Conservation (phyloP, 2,888 invertebrate genomes). For the Hypselothyrea guttata region DNA sequence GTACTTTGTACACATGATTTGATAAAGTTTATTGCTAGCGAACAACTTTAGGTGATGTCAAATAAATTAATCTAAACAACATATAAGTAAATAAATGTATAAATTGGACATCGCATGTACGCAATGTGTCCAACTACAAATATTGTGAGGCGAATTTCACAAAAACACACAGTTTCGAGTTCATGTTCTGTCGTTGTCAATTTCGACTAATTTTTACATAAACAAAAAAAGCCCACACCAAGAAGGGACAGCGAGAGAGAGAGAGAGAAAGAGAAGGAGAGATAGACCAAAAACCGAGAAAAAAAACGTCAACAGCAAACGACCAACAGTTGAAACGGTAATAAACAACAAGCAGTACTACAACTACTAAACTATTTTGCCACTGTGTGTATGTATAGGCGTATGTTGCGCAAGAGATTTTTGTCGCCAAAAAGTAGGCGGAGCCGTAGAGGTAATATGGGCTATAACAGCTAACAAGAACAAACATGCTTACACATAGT, state of each 20-base stretch:
- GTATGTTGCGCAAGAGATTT: slow-evolving; percentile 66
- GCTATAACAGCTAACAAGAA: neutral
- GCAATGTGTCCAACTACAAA: neutral
- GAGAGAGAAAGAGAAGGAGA: slow-evolving; percentile 4
- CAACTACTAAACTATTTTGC: slow-evolving; percentile 26
- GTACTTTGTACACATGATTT: no score
- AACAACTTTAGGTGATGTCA: no score
- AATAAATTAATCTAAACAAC: no score
- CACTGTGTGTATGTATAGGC: slow-evolving; percentile 7
- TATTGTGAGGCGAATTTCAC: slow-evolving; percentile 26
- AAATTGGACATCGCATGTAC: no score
- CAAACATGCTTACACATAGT: no score
- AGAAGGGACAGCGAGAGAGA: slow-evolving; percentile 4
- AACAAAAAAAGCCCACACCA: slow-evolving; percentile 51
- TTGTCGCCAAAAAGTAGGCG: slow-evolving; percentile 58
- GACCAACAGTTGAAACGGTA: slow-evolving; percentile 69
- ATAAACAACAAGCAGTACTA: slow-evolving; percentile 65
- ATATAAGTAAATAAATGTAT: no score
- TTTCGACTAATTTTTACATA: slow-evolving; percentile 63
- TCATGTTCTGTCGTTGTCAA: slow-evolving; percentile 44
- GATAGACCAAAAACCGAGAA: slow-evolving; percentile 1
- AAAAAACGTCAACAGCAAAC: slow-evolving; percentile 37
- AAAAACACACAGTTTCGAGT: slow-evolving; percentile 55
- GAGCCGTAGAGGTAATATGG: neutral
- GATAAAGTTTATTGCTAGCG: no score